Evolutionary conservation across 2,797 vertebrate genomes (phyloP).

Genomic region (Hoplostethus atlanticus): DNA sequence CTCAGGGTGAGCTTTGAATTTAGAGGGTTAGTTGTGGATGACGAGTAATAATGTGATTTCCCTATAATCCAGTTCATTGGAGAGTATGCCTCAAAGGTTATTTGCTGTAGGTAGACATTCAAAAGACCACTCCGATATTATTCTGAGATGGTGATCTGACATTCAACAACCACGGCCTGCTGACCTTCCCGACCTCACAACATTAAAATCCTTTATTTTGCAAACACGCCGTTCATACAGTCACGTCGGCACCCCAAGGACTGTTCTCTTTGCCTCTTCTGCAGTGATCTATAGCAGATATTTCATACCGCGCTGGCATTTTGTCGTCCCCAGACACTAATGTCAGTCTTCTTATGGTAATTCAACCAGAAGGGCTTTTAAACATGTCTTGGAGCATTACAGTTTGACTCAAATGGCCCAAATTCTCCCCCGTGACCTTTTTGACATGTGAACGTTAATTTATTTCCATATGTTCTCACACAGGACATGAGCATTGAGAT

Average conservation of each 20-base stretch:
- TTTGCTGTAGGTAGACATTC: constrained; percentile 33
- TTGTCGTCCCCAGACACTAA: constrained; percentile 46
- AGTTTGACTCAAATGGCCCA: background rate
- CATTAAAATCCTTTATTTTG: constrained; percentile 56
- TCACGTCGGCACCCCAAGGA: constrained; percentile 28
- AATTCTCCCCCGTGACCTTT: constrained; percentile 5
- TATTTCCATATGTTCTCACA: constrained; percentile 38
- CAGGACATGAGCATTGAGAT: constrained; percentile 20
- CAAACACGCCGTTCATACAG: constrained; percentile 36
- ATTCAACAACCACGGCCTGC: constrained; percentile 42
- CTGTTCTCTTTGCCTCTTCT: constrained; percentile 11
- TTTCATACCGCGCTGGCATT: constrained; percentile 66
- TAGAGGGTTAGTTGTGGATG: constrained; percentile 40
- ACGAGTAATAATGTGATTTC: constrained; percentile 55
- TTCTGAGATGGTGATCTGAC: constrained; percentile 55
- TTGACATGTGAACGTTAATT: constrained; percentile 20
- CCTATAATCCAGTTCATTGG: constrained; percentile 50
- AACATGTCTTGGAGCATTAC: background rate
- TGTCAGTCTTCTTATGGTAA: constrained; percentile 62
- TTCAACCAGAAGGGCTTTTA: constrained; percentile 22
- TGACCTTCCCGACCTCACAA: constrained; percentile 48
- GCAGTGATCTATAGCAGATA: constrained; percentile 14
- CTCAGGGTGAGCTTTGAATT: constrained; percentile 38
- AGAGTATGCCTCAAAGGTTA: constrained; percentile 56
- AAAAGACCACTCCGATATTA: constrained; percentile 25